Evolutionary conservation across 2,888 invertebrate species (phyloP).

Genomic region (Cosmorhoe ocellata): DNA sequence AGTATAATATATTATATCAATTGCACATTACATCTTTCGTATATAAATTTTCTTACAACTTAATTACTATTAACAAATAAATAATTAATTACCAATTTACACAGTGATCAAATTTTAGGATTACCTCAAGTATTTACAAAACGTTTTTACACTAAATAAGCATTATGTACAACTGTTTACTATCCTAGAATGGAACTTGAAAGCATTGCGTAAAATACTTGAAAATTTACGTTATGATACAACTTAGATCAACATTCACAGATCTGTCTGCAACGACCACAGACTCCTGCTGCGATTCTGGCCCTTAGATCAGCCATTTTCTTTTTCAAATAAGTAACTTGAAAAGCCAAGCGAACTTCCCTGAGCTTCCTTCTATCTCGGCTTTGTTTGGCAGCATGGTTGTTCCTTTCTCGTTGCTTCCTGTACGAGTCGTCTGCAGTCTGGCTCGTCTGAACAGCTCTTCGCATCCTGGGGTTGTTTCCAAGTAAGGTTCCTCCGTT

Average conservation of each 20-base stretch:
- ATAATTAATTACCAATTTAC: constrained; percentile 4
- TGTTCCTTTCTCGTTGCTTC: constrained; percentile 94
- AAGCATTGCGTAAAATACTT: too few relatives aligned
- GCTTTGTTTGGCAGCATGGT: constrained; percentile 96
- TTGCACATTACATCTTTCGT: constrained; percentile 18
- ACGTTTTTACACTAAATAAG: background rate
- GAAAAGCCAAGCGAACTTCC: constrained; percentile 95
- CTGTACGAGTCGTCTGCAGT: constrained; percentile 89
- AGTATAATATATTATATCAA: background rate
- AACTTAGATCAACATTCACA: constrained; percentile 39
- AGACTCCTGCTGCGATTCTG: constrained; percentile 81
- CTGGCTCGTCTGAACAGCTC: constrained; percentile 65
- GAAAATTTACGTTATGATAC: constrained; percentile 13
- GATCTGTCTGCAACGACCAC: constrained; percentile 44
- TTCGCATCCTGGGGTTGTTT: constrained; percentile 88
- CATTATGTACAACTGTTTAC: background rate
- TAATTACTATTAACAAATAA: constrained; percentile 24
- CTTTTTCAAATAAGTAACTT: constrained; percentile 93
- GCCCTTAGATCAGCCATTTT: constrained; percentile 91
- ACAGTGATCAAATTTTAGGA: too few relatives aligned
- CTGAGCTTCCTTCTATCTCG: constrained; percentile 93
- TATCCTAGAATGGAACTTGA: background rate
- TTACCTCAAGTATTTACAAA: constrained; percentile 2
- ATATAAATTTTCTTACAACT: constrained; percentile 1
- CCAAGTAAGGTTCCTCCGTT: constrained; percentile 81